These are phyloP conservation scores for Periphyllus acericola DNA, from an alignment of 2,888 invertebrate genomes.

Conservation along the genomic window DNA sequence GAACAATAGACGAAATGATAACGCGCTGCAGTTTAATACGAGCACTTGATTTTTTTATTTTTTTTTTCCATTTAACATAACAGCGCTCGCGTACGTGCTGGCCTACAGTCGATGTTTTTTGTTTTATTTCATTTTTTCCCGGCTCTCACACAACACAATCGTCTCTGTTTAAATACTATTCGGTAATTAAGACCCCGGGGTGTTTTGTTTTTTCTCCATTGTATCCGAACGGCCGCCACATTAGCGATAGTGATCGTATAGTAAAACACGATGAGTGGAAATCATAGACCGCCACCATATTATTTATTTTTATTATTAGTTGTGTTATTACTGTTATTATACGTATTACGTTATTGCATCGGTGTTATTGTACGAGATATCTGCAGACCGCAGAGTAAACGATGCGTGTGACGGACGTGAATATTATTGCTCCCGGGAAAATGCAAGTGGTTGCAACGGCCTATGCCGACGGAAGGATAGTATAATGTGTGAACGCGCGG, in stretches of 20 bases:
- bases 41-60: not conserved
- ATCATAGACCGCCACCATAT: not conserved
- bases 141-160: constrained; percentile 1
- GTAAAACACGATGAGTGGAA: constrained; percentile 8
- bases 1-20: constrained; percentile 33
- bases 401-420: no score
- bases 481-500: no score
- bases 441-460: not conserved
- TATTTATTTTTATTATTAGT: no score
- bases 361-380: no score
- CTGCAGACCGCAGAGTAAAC: no score
- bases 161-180: constrained; percentile 29
- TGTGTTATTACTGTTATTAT: no score
- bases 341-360: no score
- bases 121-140: not conserved
- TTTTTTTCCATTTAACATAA: not conserved
- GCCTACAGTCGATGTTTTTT: not conserved
- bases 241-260: constrained; percentile 25
- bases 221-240: not conserved
- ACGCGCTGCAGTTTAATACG: constrained; percentile 2
- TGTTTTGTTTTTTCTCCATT: not conserved
- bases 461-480: no score
- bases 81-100: not conserved
- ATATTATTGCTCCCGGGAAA: not conserved
- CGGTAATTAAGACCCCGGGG: constrained; percentile 25